Evolutionary conservation across 2,888 invertebrate genomes (phyloP).

Genomic region (Athrips mouffetella): DNA sequence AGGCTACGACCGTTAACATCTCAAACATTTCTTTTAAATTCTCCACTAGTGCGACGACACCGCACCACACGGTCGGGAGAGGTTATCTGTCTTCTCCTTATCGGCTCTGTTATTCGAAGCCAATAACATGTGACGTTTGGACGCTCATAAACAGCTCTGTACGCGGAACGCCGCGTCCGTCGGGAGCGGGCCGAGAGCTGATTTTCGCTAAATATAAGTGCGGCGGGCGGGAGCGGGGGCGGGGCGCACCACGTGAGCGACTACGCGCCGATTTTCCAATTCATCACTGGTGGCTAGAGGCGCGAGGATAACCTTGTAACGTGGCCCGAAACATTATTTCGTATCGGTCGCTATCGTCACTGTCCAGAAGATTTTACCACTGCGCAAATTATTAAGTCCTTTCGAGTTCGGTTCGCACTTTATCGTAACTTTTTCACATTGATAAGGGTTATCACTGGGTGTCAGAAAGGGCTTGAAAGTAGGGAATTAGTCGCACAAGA

Average conservation of each 20-base stretch:
- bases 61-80: slow-evolving; percentile 56
- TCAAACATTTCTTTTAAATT: slow-evolving; percentile 45
- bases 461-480: slow-evolving; percentile 25
- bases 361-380: slow-evolving; percentile 46
- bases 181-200: slow-evolving; percentile 73
- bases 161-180: slow-evolving; percentile 58
- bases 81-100: slow-evolving; percentile 74
- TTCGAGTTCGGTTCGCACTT: slow-evolving; percentile 54
- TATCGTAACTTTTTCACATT: slow-evolving; percentile 64
- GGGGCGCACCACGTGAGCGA: slow-evolving; percentile 75
- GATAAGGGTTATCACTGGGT: slow-evolving; percentile 64
- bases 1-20: slow-evolving; percentile 55
- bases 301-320: slow-evolving; percentile 77
- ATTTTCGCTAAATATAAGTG: slow-evolving; percentile 78
- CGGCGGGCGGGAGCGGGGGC: slow-evolving; percentile 66
- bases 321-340: slow-evolving; percentile 64
- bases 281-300: slow-evolving; percentile 73
- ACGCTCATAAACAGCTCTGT: slow-evolving; percentile 71
- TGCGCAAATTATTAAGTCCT: slow-evolving; percentile 49
- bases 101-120: slow-evolving; percentile 72
- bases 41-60: slow-evolving; percentile 65
- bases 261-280: slow-evolving; percentile 79
- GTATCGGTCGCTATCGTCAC: slow-evolving; percentile 55
- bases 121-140: slow-evolving; percentile 75
- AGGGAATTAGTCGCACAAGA: slow-evolving; percentile 22